These are phyloP conservation scores for Leptinotarsa defecta DNA, from an alignment of 1,140 invertebrate genomes.

Conservation along the genomic window DNA sequence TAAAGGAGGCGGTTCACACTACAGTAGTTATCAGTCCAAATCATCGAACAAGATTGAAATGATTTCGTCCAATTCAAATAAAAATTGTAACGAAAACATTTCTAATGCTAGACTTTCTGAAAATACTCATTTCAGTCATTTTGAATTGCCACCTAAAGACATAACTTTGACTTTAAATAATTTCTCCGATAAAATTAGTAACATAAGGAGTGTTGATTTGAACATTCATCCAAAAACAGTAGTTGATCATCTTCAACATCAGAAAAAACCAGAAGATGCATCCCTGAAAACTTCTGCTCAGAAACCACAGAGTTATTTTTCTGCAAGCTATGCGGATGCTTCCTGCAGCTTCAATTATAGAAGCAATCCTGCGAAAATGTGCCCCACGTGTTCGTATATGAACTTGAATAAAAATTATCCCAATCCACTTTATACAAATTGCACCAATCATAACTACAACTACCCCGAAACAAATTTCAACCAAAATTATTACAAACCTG, in stretches of 20 bases:
- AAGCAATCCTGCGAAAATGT: constrained; percentile 22
- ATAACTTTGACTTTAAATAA: background rate
- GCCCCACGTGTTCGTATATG: constrained; percentile 30
- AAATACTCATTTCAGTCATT: too few species aligned
- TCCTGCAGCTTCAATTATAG: background rate
- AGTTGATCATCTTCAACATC: background rate
- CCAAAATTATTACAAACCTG: constrained; percentile 41
- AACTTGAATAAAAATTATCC: constrained; percentile 34
- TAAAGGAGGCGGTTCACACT: background rate
- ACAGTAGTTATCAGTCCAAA: background rate
- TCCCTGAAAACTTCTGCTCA: background rate
- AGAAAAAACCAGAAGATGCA: background rate
- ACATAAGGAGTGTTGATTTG: background rate
- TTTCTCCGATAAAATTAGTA: background rate
- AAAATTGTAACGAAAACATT: background rate
- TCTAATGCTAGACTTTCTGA: background rate
- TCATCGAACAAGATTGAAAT: background rate
- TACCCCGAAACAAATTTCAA: constrained; percentile 39
- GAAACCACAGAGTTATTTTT: constrained; percentile 11
- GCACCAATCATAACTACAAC: constrained; percentile 41
- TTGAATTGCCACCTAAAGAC: background rate
- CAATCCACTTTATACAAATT: constrained; percentile 43
- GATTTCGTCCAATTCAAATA: background rate
- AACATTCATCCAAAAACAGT: background rate
- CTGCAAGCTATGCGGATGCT: background rate